Evolutionary conservation across 2,113 vertebrate species (phyloP).

Genomic region (Neopipo cinnamomea): DNA sequence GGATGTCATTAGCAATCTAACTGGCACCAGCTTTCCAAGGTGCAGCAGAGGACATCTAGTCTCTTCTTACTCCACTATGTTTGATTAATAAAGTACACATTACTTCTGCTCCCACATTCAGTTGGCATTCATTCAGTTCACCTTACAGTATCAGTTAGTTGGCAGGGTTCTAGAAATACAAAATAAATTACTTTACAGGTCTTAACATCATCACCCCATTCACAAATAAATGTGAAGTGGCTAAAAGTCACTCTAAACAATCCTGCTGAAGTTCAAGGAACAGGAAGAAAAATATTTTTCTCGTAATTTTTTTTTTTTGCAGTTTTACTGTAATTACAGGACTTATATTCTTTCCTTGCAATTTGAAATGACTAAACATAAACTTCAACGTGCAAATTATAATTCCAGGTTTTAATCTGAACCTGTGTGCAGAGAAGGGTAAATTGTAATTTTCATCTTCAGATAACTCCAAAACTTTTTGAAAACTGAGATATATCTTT

Average conservation of each 20-base stretch:
- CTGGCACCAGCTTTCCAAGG: background rate
- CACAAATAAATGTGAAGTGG: background rate
- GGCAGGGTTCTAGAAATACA: background rate
- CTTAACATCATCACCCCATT: background rate
- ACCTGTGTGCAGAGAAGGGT: background rate
- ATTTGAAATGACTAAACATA: background rate
- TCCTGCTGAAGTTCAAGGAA: background rate
- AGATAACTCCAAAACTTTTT: background rate
- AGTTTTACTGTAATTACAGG: background rate
- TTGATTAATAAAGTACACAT: background rate
- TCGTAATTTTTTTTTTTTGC: background rate
- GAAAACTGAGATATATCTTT: background rate
- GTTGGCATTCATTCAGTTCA: background rate
- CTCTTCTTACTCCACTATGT: background rate
- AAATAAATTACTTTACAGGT: background rate
- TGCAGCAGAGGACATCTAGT: background rate
- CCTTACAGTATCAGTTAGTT: background rate
- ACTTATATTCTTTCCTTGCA: background rate
- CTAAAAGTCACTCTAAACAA: slow-evolving; percentile 16
- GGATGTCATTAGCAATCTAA: background rate
- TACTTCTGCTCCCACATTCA: background rate
- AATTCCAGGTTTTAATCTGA: background rate
- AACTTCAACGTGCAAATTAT: background rate
- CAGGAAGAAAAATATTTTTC: background rate
- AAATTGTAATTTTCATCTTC: background rate